Conservation (phyloP, 2,888 invertebrate genomes). For the Folsomia manolachei region DNA sequence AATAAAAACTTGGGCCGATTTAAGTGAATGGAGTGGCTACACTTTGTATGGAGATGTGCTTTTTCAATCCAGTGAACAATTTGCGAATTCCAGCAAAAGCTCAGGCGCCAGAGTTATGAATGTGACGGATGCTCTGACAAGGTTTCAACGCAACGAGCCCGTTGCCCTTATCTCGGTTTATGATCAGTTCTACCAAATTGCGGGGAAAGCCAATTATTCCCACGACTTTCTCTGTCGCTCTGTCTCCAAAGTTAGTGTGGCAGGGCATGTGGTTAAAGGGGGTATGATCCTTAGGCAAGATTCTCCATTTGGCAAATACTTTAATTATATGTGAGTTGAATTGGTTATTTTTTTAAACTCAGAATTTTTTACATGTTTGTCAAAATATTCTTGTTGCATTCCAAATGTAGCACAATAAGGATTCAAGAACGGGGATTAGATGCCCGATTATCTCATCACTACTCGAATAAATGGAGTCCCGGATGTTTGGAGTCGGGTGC, state of each 20-base stretch:
- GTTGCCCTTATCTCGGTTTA: constrained; percentile 2
- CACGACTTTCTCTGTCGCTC: background rate
- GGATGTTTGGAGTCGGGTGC: background rate
- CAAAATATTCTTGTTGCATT: too few species aligned
- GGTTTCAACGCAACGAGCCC: background rate
- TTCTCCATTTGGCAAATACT: constrained; percentile 1
- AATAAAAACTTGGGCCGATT: constrained; percentile 1
- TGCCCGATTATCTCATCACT: constrained; percentile 4
- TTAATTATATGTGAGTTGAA: constrained; percentile 10
- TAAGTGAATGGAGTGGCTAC: background rate
- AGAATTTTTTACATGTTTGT: too few species aligned
- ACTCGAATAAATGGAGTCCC: background rate
- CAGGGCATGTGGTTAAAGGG: background rate
- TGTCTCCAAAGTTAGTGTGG: background rate
- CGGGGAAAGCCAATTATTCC: background rate
- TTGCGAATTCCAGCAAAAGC: background rate
- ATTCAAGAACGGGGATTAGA: constrained; percentile 9
- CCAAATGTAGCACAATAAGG: background rate
- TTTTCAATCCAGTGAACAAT: background rate
- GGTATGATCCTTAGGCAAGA: background rate
- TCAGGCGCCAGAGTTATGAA: background rate
- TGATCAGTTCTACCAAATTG: constrained; percentile 12
- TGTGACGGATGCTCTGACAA: background rate
- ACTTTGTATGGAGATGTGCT: constrained; percentile 7
- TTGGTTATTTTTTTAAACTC: too few species aligned